Base-by-base conservation (phyloP, 2,797 vertebrate genomes). In the Iguana delicatissima region DNA sequence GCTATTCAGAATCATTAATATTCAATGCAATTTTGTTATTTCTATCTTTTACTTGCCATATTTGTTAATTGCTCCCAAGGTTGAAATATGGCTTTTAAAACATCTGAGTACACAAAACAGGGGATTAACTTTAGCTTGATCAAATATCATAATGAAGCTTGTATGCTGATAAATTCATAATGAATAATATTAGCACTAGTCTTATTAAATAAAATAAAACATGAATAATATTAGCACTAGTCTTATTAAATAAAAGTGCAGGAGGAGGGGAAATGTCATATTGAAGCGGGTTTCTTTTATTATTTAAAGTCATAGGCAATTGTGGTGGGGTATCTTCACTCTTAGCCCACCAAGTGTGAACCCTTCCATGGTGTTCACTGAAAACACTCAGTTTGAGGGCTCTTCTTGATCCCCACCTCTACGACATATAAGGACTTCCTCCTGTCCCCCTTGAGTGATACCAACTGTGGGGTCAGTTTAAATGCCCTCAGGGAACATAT, bases 41-140 rank as follows among this genome's bases (percentile, higher is more conserved):
- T 91, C 90, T 91, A 86, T 83, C 50, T 91, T 84, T 91, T 88
- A 42, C 86, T 77, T 84, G n/a, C 59, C 73, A 88, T 62, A 74
- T 91, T 88, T 87, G 85, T 87, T 88, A 91, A 91, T 88, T 91
- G 86, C 80, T 91, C 90, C 90, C 86, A 84, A 84, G 80, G 86
- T 88, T 91, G 90, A 84, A 88, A 91, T 84, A 46, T 72, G 57
- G 81, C 46, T 88, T 91, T 88, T 91, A 84, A 88, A 88, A 88
- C 81, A 91, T 87, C 90, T 91, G 90, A 91, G 81, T 88, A 88
- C 90, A 88, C 90, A 91, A 69, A 88, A 80, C 81, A 84, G 62
- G 35, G 57, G 72, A 88, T 88, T 91, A 91, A 87, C 81, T 57
- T 24, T 55, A 88, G 80, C 86, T 50, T 88, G 62, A 84, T 83